These are phyloP conservation scores for Protosalanx chinensis DNA, from an alignment of 2,797 vertebrate species.

Conservation along the genomic window DNA sequence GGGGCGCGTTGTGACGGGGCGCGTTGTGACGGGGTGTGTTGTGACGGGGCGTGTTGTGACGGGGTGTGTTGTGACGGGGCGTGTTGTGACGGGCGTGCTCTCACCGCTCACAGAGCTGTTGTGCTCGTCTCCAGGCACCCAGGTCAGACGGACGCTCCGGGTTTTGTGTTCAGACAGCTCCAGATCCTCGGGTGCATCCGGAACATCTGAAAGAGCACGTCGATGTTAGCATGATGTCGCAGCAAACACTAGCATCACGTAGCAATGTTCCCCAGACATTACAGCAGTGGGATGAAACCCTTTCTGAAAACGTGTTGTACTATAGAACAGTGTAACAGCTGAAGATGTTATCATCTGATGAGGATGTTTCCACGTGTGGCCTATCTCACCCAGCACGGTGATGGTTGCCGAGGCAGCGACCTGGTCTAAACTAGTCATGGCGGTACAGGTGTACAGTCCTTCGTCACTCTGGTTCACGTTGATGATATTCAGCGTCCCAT, in stretches of 20 bases:
- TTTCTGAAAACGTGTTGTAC: neutral
- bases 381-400: slow-evolving; percentile 80
- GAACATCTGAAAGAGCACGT: slow-evolving; percentile 75
- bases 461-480: slow-evolving; percentile 80
- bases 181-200: slow-evolving; percentile 79
- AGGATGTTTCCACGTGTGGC: neutral
- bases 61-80: too few species aligned
- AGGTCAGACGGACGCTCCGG: slow-evolving; percentile 77
- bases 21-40: too few species aligned
- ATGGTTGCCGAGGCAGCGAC: slow-evolving; percentile 67
- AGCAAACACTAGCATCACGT: neutral
- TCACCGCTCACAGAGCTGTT: slow-evolving; percentile 86
- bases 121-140: slow-evolving; percentile 79
- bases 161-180: slow-evolving; percentile 70
- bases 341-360: neutral
- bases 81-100: too few species aligned
- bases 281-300: neutral
- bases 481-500: slow-evolving; percentile 77
- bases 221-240: neutral
- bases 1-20: too few species aligned
- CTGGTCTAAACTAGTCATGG: slow-evolving; percentile 79
- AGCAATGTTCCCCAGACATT: neutral
- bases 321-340: neutral
- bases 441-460: slow-evolving; percentile 82
- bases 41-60: too few species aligned